Conservation (phyloP, 2,797 vertebrate genomes). For the Trachurus trachurus region DNA sequence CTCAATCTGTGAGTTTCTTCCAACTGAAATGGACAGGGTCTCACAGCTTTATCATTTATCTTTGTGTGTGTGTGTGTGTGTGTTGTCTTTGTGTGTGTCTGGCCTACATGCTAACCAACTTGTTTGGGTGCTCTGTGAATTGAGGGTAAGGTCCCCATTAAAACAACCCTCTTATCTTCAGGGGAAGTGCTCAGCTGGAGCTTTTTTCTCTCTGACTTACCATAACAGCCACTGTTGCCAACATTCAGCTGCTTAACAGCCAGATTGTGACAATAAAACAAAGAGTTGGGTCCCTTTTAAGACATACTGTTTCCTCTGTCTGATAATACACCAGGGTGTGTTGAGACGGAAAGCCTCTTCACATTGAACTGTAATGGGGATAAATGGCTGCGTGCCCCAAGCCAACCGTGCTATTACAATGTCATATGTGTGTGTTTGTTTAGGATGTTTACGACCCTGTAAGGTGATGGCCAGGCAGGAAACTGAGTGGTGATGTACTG, state of each 20-base stretch:
- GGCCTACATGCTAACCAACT: background rate
- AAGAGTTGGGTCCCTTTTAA: constrained; percentile 37
- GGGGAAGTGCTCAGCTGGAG: constrained; percentile 25
- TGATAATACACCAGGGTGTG: constrained; percentile 27
- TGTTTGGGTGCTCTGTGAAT: background rate
- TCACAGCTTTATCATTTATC: constrained; percentile 4
- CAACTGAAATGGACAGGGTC: background rate
- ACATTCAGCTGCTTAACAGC: constrained; percentile 32
- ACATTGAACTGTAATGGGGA: constrained; percentile 39
- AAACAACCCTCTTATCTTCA: constrained; percentile 47
- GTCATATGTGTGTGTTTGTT: constrained; percentile 63
- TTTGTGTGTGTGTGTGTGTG: constrained; percentile 5
- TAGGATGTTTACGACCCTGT: constrained; percentile 55
- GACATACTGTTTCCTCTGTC: constrained; percentile 49
- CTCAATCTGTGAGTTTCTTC: background rate
- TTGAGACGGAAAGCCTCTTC: constrained; percentile 46
- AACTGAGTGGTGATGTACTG: constrained; percentile 34
- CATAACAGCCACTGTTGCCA: constrained; percentile 32
- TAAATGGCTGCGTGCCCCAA: constrained; percentile 37
- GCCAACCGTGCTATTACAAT: constrained; percentile 52
- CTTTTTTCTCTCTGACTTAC: constrained; percentile 26
- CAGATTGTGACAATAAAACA: constrained; percentile 58
- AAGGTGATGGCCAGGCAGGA: constrained; percentile 49
- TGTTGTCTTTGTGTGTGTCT: background rate
- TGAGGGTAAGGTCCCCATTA: constrained; percentile 21